Evolutionary conservation across 2,888 invertebrate species (phyloP).

Genomic region (Lasioglossum figueresi): DNA sequence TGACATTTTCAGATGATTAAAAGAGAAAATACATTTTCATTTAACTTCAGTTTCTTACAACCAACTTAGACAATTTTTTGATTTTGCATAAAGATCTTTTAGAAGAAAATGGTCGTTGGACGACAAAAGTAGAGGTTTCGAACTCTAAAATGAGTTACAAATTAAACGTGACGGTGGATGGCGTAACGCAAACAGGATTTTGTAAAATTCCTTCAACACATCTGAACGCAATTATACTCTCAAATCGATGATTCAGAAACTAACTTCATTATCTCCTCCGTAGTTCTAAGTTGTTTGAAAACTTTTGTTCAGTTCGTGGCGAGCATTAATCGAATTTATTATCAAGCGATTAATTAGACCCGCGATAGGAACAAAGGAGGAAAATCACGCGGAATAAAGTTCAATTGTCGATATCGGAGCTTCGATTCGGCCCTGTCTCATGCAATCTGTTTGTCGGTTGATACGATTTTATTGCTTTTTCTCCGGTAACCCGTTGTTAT

Average conservation of each 20-base stretch:
- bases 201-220: background rate
- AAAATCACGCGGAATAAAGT: background rate
- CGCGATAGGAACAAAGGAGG: background rate
- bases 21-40: too few species aligned
- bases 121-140: too few species aligned
- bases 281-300: background rate
- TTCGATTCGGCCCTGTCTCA: background rate
- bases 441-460: slow-evolving; percentile 9
- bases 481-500: background rate
- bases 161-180: background rate
- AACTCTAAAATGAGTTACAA: background rate
- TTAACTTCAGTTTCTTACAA: too few species aligned
- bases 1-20: too few species aligned
- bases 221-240: background rate
- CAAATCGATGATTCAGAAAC: background rate
- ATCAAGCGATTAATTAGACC: background rate
- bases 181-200: background rate
- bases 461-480: slow-evolving; percentile 5
- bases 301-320: background rate
- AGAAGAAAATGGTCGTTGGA: too few species aligned
- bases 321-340: slow-evolving; percentile 4
- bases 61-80: too few species aligned
- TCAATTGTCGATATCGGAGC: background rate
- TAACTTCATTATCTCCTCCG: background rate
- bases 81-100: too few species aligned